Evolutionary conservation across 2,888 invertebrate genomes (phyloP), one percentile per base, ranked within the genome.

Genomic region (Parasteatoda lunata): DNA sequence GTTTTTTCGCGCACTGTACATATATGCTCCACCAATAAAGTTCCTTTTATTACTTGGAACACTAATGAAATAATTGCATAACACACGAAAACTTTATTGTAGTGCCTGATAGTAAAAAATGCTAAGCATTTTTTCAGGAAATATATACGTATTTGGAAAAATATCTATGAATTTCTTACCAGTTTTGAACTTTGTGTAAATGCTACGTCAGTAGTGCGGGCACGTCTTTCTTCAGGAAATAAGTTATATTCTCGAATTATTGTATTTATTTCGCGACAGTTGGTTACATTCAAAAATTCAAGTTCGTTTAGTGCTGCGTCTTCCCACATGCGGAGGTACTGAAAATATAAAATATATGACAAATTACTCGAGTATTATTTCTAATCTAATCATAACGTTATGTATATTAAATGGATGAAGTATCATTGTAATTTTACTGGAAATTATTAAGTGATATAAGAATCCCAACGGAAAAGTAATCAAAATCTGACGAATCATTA

Each of bases 281-380:
- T 76, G 2, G 64, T 76, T 6, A 70, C 49, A 9, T 48, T 47
- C n/a, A 76, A 9, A 30, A 70, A 76, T 5, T 76, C 76, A 13
- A 64, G 30, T 64, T 76, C 70, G 49, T 82, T 70, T 3, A 13
- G 54, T 0, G 82, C 70, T 11, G 71, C 82, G 6, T 70, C 51
- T 30, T 82, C 76, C 82, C 82, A 82, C 82, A 82, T 69, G 3
- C 51, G 69, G n/a, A 82, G 70, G 30, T 70, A 82, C 82, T 82
- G 13, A 45, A 52, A 77, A 13, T 52, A 15, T 13, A 3, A 68
- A 77, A 30, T 51, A 51, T 51, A 45, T 7, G 0, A 48, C 4
- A 59, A 75, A 52, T 52, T 72, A 51, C 45, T 70, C 47, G 3
- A 13, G 8, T 3, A 45, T 49, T 9, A 47, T 47, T 47, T 70